Base-by-base conservation (phyloP, 2,113 vertebrate species). In the Kryptolebias marmoratus region DNA sequence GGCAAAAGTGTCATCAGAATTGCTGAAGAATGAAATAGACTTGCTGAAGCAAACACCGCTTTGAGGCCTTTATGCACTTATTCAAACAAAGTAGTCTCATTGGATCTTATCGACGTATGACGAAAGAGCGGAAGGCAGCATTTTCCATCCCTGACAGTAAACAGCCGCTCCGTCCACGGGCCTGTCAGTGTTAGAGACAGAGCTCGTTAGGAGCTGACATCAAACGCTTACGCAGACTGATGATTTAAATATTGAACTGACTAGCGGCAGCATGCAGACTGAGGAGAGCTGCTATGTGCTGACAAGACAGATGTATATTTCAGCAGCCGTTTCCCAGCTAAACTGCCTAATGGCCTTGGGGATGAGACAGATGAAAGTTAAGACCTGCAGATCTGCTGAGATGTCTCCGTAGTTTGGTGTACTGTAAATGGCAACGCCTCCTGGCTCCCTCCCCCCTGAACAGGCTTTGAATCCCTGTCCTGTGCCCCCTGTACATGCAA, bases 291-390 rank as follows among this genome's bases (percentile, higher is more conserved):
- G 80, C 55, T 78, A 72, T 78, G 75, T 85, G 89, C 92, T 88
- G 88, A 92, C 88, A 61, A 89, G 82, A 87, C 85, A 90, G 86
- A 93, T 89, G 87, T 90, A 92, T 93, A 90, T 93, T 92, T 93
- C 74, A 92, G 74, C 82, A 92, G 89, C 78, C 83, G 68, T 89
- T 92, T 93, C 88, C 88, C 79, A 50, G 82, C 81, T 89, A 92
- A 93, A 93, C 87, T 91, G 88, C 77, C 77, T 86, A 90, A 91
- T 91, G 89, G 90, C 87, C 80, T 72, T 48, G 64, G 86, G 89
- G 82, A 71, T 57, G 58, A 80, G 68, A 70, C 50, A 82, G 84
- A 90, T 89, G 85, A 91, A 88, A 88, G 87, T 86, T 77, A 87
- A 22, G 82, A 85, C 76, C 84, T 83, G 77, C 69, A 80, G 79